Conservation (phyloP, 1,140 invertebrate species). For the Dendrolimus punctatus region DNA sequence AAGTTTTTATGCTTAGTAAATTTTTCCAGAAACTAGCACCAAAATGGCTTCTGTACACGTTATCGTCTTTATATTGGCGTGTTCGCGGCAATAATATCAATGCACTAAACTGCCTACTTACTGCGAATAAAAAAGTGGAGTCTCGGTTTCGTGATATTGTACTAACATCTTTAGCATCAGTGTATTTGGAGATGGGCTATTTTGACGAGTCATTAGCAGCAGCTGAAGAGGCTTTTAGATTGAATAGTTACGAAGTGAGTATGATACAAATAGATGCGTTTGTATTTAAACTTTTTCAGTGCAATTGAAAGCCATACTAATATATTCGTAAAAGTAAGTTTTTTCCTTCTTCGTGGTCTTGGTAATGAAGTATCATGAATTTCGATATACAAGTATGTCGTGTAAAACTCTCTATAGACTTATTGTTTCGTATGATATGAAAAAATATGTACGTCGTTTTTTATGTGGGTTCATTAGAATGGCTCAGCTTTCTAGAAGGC, state of each 20-base stretch:
- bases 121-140: slow-evolving; percentile 71
- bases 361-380: too few species aligned
- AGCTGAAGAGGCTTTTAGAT: slow-evolving; percentile 72
- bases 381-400: too few species aligned
- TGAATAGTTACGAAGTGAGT: slow-evolving; percentile 77
- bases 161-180: slow-evolving; percentile 75
- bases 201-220: slow-evolving; percentile 75
- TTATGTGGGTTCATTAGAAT: too few species aligned
- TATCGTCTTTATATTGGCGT: slow-evolving; percentile 81
- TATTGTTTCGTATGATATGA: too few species aligned
- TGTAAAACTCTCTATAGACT: too few species aligned
- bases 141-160: slow-evolving; percentile 71
- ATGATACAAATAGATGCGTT: neutral
- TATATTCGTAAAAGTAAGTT: too few species aligned
- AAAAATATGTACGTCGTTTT: too few species aligned
- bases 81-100: slow-evolving; percentile 75
- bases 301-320: too few species aligned
- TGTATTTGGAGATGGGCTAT: slow-evolving; percentile 76
- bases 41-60: slow-evolving; percentile 75
- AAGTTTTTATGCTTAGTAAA: slow-evolving; percentile 7
- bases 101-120: slow-evolving; percentile 76
- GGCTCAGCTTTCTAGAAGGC: too few species aligned
- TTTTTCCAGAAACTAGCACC: slow-evolving; percentile 76
- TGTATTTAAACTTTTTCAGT: too few species aligned
- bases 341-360: too few species aligned